Evolutionary conservation across 2,888 invertebrate genomes (phyloP), one percentile per base, ranked within the genome.

Genomic region (Blastobasis adustella): DNA sequence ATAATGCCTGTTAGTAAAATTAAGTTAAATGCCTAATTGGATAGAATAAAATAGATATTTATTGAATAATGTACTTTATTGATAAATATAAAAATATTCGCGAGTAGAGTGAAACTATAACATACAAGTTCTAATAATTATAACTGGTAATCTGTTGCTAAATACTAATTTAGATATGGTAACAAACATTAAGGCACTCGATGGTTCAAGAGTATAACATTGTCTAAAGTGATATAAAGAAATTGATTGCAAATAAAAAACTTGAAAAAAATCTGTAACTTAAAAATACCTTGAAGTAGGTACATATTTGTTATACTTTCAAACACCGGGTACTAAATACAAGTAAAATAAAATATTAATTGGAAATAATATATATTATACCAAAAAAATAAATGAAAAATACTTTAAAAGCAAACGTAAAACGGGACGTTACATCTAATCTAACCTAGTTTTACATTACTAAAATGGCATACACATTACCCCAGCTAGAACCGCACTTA

Each of bases 201-300:
- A 68, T 71, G 73, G 79, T 70, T 82, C 79, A 82, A 82, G 84
- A 82, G 75, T 77, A 71, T 81, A 83, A 84, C 80, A 54, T 51
- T 23, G 23, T 23, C 23, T 23, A 23, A 23, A 23, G 23, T 23
- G 23, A 23, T 2, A 23, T 2, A 23, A 23, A 23, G 23, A 23
- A n/a, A n/a, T n/a, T n/a, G n/a, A 23, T 23, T 23, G 23, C 23
- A 23, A 23, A 23, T 23, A 23, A 23, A 23, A 23, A 23, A 23
- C 1, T 23, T 3, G 1, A 1, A 23, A 23, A 23, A 23, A 23
- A 23, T 23, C 1, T 23, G 2, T 23, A 23, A 23, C 23, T 23
- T 23, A 23, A 23, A 23, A 23, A 23, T 23, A 23, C 3, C 1
- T 23, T 23, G 3, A 23, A 23, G 23, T 23, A 23, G 23, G 23